Percentiles rank a stretch among this genome's conserved stretches.
phyloP scores from a whole-genome alignment of 2,113 vertebrate species.

The Sorex fumeus region DNA sequence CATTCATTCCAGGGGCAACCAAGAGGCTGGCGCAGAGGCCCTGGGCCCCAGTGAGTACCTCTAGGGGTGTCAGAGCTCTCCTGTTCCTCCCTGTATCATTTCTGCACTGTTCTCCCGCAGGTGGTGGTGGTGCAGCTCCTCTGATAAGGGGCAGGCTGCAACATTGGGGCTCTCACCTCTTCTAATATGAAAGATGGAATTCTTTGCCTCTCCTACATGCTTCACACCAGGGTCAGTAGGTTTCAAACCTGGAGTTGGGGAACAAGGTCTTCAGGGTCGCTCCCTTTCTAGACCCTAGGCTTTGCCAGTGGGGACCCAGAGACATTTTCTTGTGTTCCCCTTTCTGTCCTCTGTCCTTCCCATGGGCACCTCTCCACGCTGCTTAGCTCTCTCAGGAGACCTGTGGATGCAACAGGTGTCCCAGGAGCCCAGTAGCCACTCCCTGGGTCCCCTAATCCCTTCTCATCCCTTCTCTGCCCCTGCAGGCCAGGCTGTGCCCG shows the following conservation, averaged over 20 bases:
- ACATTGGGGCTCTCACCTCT: conserved; percentile 81
- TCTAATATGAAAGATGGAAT: conserved; percentile 83
- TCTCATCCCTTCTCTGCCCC: background rate
- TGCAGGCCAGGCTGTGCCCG: background rate
- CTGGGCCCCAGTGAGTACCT: conserved; percentile 79
- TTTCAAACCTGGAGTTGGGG: conserved; percentile 74
- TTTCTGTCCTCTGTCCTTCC: background rate
- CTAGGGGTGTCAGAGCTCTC: conserved; percentile 78
- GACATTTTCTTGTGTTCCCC: background rate
- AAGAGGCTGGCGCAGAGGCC: conserved; percentile 75
- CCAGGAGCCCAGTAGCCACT: background rate
- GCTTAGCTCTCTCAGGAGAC: background rate
- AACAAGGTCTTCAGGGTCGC: conserved; percentile 33
- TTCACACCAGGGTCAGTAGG: conserved; percentile 65
- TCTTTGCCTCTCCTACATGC: background rate
- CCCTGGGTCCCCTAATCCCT: background rate
- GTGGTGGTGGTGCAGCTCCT: conserved; percentile 40
- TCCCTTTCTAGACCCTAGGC: background rate
- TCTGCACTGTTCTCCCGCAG: background rate
- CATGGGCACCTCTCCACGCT: background rate
- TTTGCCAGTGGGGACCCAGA: background rate
- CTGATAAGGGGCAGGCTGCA: conserved; percentile 83
- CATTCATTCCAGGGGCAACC: conserved; percentile 32
- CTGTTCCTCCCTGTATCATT: conserved; percentile 74
- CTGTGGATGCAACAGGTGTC: background rate